A percentile compares a stretch with the other conserved stretches of the same genome.
Evolutionary conservation across 2,797 vertebrate genomes (phyloP).

Genomic region (Tragopan temminckii): DNA sequence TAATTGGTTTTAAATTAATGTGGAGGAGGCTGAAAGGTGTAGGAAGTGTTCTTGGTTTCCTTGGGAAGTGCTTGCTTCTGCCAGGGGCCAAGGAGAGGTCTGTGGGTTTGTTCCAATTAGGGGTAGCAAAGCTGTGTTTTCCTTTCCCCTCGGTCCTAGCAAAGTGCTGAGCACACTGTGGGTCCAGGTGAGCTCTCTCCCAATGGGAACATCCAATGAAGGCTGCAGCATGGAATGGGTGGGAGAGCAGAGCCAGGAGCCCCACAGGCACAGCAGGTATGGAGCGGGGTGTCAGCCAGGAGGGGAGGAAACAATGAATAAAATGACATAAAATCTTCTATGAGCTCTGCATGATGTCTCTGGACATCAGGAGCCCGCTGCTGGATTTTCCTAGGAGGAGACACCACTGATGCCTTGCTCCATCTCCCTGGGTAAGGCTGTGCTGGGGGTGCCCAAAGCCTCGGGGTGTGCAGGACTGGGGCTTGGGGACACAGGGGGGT

Average conservation of each 20-base stretch:
- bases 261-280: background rate
- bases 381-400: background rate
- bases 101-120: background rate
- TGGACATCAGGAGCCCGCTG: accelerated
- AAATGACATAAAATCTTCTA: background rate
- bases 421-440: background rate
- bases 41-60: background rate
- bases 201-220: background rate
- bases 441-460: background rate
- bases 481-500: too few relatives aligned
- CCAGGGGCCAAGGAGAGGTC: background rate
- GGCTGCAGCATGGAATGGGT: accelerated
- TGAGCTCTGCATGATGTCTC: accelerated
- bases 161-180: background rate
- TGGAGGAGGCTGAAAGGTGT: background rate
- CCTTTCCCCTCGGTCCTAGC: background rate
- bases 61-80: background rate
- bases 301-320: background rate
- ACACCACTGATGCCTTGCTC: background rate
- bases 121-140: background rate
- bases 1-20: slow-evolving; percentile 29
- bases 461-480: accelerated
- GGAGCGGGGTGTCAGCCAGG: background rate
- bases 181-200: background rate
- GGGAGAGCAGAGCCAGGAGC: background rate